Evolutionary conservation across 1,140 invertebrate species (phyloP), one percentile per base, ranked within the genome.

Genomic region (Dendroctonus valens): DNA sequence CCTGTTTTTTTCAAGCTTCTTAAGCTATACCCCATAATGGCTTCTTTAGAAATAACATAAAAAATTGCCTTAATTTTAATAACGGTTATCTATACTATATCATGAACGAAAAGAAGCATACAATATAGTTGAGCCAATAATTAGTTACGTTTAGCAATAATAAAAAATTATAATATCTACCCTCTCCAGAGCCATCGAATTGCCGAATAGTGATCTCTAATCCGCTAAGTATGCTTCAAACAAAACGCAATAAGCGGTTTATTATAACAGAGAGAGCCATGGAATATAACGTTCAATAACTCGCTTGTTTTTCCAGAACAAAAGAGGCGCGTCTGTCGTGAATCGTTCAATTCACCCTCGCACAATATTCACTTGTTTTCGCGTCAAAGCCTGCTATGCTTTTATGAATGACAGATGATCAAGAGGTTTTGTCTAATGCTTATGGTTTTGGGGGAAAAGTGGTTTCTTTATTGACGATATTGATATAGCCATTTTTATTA

Each of bases 211-310:
- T 70, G 69, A 70, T 70, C 69, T 67, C 61, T 68, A 69, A 72
- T 72, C 68, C 68, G 57, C 65, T 44, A 67, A 70, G 69, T 59
- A 69, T 65, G 57, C 66, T 70, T 69, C 62, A 66, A 73, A 71
- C 72, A 70, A 73, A 73, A 70, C 70, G 72, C 68, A 72, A 70
- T 74, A 74, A 74, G 72, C 72, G 72, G 71, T 72, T 74, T 74
- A 74, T 72, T 74, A 74, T 72, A 72, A 72, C 66, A 62, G 59
- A 68, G 63, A 44, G 53, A n/a, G 41, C 58, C 41, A 49, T 60
- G 37, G 59, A 53, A 55, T 61, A 63, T 70, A 61, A 39, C 69
- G 69, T 71, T 73, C 71, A 64, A 69, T 70, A 71, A 69, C 63
- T 69, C 64, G 62, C 55, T 59, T 68, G 65, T 70, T 68, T 70